Percentiles rank a stretch among this genome's conserved stretches.
Evolutionary conservation across 2,888 invertebrate species (phyloP).

Genomic region (Pyralis farinalis): DNA sequence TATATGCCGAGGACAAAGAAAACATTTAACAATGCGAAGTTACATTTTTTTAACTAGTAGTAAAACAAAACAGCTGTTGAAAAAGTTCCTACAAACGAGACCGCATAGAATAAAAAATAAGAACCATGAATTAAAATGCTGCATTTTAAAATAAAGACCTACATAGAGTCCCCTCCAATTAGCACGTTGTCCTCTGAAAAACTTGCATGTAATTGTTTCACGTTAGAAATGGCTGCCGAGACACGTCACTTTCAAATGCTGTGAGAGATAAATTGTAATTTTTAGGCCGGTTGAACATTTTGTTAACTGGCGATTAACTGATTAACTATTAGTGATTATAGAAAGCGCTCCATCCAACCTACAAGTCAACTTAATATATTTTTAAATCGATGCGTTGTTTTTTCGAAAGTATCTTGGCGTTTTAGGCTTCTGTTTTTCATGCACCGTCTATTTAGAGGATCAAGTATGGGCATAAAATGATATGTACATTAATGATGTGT

Average conservation of each 20-base stretch:
- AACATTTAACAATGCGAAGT: too few species aligned
- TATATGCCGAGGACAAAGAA: too few species aligned
- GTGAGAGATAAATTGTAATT: slow-evolving; percentile 43
- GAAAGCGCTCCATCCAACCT: not conserved
- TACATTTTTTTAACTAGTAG: too few species aligned
- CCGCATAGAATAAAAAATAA: too few species aligned
- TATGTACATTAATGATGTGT: too few species aligned
- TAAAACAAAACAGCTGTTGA: too few species aligned
- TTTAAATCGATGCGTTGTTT: too few species aligned
- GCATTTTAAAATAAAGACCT: slow-evolving; percentile 11
- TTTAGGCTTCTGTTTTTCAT: too few species aligned
- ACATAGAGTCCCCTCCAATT: slow-evolving; percentile 19
- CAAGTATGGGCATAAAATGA: too few species aligned
- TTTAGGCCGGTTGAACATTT: slow-evolving; percentile 18
- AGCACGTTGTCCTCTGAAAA: slow-evolving; percentile 28
- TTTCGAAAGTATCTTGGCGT: too few species aligned
- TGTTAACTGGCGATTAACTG: not conserved
- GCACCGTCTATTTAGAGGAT: too few species aligned
- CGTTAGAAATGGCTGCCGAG: slow-evolving; percentile 38
- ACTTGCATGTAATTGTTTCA: slow-evolving; percentile 37
- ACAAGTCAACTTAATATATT: not conserved
- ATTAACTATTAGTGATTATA: not conserved
- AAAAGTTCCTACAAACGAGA: too few species aligned
- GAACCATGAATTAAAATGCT: not conserved
- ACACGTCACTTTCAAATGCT: slow-evolving; percentile 45